Evolutionary conservation across 2,113 vertebrate genomes (phyloP), one percentile per base, ranked within the genome.

Genomic region (Nymphicus hollandicus): DNA sequence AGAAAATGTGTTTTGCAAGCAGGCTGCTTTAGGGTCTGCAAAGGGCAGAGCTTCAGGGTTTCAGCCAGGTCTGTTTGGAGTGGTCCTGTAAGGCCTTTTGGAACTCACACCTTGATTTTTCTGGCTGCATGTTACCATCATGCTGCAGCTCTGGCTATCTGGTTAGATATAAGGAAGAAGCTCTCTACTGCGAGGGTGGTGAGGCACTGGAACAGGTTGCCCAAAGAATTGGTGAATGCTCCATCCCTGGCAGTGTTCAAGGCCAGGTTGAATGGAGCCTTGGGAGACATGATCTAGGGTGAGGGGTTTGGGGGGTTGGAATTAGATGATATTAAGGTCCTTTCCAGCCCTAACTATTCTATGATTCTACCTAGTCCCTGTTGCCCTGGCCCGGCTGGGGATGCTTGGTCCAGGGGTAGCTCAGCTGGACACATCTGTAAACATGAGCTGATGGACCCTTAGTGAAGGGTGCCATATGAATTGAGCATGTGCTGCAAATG

Each of bases 361-460:
- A 35, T 58, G 33, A 58, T 10, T 35, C 22, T 50, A 1, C 9
- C 22, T 23, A 4, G n/a, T 24, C 9, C 43, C 17, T 1, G 0
- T 28, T 37, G 10, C 7, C 18, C 25, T 22, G n/a, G 25, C 19
- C 23, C 18, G 4, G 11, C 14, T 53, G 52, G 53, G 31, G 63
- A 14, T 43, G n/a, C 20, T 9, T 3, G 8, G 17, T 15, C 27
- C n/a, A 4, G n/a, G 31, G 20, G 5, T 6, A 18, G 73, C 31
- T 60, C 8, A 12, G 16, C n/a, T 37, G 25, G 13, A 33, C 13
- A 15, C 50, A 9, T 13, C 41, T 49, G 20, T 6, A 17, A 56
- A 27, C 4, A 2, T 0, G 8, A n/a, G 24, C 65, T 37, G 50
- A 46, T 13, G 49, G 37, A 16, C 25, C 11, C 55, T 44, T 5